Conservation (phyloP, 2,113 vertebrate species). For the Heptranchias perlo region DNA sequence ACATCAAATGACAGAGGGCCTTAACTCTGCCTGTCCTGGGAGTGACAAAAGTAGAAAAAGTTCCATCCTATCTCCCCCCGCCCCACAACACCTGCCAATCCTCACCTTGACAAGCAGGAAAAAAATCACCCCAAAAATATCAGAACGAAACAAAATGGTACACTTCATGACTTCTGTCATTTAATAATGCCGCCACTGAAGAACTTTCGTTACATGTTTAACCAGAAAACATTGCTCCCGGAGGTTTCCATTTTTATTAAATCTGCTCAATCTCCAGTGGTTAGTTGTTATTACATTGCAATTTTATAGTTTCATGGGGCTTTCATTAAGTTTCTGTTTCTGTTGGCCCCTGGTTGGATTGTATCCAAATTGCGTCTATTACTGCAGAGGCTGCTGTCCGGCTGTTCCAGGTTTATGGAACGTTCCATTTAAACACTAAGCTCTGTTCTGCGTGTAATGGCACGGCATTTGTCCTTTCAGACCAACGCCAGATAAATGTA, state of each 20-base stretch:
- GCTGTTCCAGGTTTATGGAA: background rate
- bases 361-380: background rate
- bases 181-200: background rate
- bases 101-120: background rate
- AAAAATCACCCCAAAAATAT: background rate
- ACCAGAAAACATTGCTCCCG: background rate
- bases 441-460: background rate
- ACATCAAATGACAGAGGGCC: background rate
- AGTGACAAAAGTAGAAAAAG: background rate
- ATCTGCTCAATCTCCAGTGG: constrained; percentile 2
- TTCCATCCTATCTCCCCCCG: background rate
- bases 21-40: background rate
- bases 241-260: background rate
- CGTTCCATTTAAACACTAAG: background rate
- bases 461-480: background rate
- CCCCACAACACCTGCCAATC: background rate
- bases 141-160: background rate
- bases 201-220: background rate
- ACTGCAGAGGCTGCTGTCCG: background rate
- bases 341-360: constrained; percentile 13
- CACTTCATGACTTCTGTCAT: background rate
- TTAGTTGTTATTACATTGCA: constrained; percentile 19
- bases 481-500: background rate
- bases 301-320: constrained; percentile 25
- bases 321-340: constrained; percentile 35